Evolutionary conservation across 2,888 invertebrate species (phyloP).

Genomic region (Drosophila tripunctata): DNA sequence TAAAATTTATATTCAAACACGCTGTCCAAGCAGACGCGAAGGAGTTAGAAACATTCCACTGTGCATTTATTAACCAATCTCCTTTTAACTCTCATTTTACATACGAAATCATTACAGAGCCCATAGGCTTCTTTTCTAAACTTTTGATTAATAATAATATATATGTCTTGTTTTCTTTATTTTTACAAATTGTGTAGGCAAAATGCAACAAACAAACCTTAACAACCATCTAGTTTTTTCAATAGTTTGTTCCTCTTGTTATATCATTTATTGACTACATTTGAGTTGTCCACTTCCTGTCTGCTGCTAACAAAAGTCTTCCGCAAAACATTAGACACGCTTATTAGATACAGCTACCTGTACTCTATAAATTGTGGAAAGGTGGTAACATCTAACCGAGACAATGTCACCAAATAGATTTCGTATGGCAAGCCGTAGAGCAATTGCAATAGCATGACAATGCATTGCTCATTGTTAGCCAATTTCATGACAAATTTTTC

Average conservation of each 20-base stretch:
- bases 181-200: too few species aligned
- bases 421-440: constrained; percentile 29
- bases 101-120: too few species aligned
- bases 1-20: too few species aligned
- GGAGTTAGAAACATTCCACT: too few species aligned
- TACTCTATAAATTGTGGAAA: constrained; percentile 17
- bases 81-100: too few species aligned
- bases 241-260: background rate
- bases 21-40: too few species aligned
- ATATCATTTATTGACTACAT: background rate
- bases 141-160: too few species aligned
- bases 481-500: constrained; percentile 81
- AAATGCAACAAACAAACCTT: too few species aligned
- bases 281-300: constrained; percentile 45
- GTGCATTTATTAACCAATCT: too few species aligned
- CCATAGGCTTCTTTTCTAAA: too few species aligned
- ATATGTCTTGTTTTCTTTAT: too few species aligned
- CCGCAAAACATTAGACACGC: constrained; percentile 64
- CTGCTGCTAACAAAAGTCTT: constrained; percentile 55
- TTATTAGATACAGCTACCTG: constrained; percentile 56
- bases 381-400: constrained; percentile 46
- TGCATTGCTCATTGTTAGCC: constrained; percentile 70
- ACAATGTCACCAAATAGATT: constrained; percentile 35
- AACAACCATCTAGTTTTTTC: too few species aligned
- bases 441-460: constrained; percentile 57